Base-by-base conservation (phyloP, 1,140 invertebrate genomes). In the Anastrepha obliqua region DNA sequence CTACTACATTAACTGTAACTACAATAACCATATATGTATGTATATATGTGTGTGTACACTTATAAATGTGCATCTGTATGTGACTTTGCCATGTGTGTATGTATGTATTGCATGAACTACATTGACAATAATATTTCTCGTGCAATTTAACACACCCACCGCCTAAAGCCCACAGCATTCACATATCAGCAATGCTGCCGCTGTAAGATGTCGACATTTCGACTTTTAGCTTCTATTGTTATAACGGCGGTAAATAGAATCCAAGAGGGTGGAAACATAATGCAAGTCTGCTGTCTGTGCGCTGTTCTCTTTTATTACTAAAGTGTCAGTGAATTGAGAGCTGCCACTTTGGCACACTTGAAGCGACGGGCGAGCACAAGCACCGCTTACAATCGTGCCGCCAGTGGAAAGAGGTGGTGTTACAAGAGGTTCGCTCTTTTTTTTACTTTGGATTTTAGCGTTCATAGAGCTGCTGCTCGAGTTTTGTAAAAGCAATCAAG, bases 261-360 rank as follows among this genome's bases (percentile, higher is more conserved):
- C 47, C 55, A 55, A 55, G 47, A 17, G 17, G 74, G 17, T 58
- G 74, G 74, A 20, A 20, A 55, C 20, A 55, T 55, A 11, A 81
- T 44, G 74, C 74, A 81, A 55, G 74, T 55, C 74, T 81, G 11
- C n/a, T 47, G 47, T 51, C 74, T 81, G 74, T 81, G n/a, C 74
- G 74, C 74, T 81, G 74, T 81, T 55, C 74, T 51, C 74, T 81
- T 81, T 81, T 81, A 81, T 81, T 81, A 81, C 74, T 55, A 81
- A 81, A 81, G 74, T 81, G 74, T 81, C 74, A 81, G 74, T 81
- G 74, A 81, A 81, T 81, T 81, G 74, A 81, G 74, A 81, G 74
- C 74, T 81, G 74, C 74, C 74, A 81, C 74, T 81, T 81, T 81
- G 47, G 74, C 17, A 51, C 29, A 81, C 74, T 81, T 58, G 74